These are phyloP conservation scores for Glossophaga mutica DNA, from an alignment of 2,797 vertebrate species.

Conservation along the genomic window DNA sequence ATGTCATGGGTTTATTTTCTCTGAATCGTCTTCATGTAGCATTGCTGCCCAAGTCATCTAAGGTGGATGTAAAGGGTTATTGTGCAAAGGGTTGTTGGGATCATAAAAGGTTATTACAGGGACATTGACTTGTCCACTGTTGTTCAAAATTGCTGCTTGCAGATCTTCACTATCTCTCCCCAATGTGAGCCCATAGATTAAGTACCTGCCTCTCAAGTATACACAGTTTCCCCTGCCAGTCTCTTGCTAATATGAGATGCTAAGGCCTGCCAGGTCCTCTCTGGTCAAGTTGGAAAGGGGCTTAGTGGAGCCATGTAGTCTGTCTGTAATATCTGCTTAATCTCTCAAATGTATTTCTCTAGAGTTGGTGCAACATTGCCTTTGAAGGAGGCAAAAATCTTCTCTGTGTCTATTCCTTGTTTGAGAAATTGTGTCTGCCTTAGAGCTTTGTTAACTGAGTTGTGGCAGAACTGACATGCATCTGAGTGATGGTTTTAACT, in stretches of 20 bases:
- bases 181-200: not conserved
- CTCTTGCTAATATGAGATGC: not conserved
- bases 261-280: not conserved
- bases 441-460: not conserved
- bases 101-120: not conserved
- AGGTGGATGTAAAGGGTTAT: not conserved
- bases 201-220: not conserved
- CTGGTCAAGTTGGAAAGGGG: not conserved
- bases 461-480: not conserved
- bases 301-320: not conserved
- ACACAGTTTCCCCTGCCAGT: not conserved
- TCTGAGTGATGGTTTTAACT: not conserved
- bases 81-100: not conserved
- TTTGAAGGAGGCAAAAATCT: not conserved
- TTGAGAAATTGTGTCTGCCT: not conserved
- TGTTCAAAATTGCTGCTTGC: not conserved
- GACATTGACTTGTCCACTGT: not conserved
- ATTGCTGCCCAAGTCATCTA: not conserved
- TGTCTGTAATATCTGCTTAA: not conserved
- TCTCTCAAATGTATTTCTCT: not conserved
- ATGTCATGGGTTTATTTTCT: not conserved
- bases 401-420: not conserved
- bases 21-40: not conserved
- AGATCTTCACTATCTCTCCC: not conserved
- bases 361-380: not conserved